Base-by-base conservation (phyloP, 1,140 invertebrate genomes). In the Magallana ariakensis region DNA sequence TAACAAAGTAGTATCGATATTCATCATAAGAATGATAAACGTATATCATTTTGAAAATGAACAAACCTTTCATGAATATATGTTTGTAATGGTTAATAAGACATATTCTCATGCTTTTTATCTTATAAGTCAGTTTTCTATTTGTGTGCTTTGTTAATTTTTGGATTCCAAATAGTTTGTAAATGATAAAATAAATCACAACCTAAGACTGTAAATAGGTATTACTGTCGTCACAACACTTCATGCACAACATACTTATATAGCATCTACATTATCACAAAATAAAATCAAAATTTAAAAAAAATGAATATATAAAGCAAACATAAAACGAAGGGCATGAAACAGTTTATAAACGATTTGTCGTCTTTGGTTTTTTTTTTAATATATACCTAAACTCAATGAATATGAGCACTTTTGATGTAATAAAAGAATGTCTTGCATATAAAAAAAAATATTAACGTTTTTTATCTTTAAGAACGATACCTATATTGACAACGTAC, bases 221-320 rank as follows among this genome's bases (percentile, higher is more conserved):
- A 75, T 19, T 75, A 19, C 33, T 75, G 22, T 75, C 66, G 33
- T 19, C 66, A 75, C 66, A 75, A 75, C 66, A 75, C 22, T 75
- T 26, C 66, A 75, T 75, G 66, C 66, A 75, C 66, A 75, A 75
- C 66, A 75, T 75, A 9, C 33, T 75, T 75, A 75, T 75, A 75
- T 26, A 75, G 66, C 66, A 75, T 75, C 66, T 75, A 75, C 66
- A 75, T 75, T 26, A 22, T 6, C 33, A 46, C 33, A 75, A 75
- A 75, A 75, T 75, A 19, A 75, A 75, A 75, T 75, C 66, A 75
- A 33, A 19, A 75, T 26, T 75, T 10, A 26, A 26, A 26, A 75
- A 26, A 26, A 19, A 33, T 62, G 0, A n/a, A 33, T 62, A 8
- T 62, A 62, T n/a, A 62, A 62, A 7, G 22, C 22, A 26, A 26